Base-by-base conservation (phyloP, 2,888 invertebrate species). In the Nemoura dubitans region DNA sequence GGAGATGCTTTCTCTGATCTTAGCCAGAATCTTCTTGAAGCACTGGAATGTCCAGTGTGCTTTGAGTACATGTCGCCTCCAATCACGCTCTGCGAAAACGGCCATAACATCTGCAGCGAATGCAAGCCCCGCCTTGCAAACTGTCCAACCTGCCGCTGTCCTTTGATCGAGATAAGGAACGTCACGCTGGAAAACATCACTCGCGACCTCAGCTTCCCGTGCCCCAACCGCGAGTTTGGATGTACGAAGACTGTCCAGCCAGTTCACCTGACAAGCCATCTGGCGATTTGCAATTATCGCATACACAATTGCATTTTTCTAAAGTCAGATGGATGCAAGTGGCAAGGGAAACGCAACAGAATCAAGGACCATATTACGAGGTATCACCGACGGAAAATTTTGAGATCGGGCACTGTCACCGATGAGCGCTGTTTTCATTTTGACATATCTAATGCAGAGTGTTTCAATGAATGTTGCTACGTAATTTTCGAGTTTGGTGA, bases 1-100 rank as follows among this genome's bases (percentile, higher is more conserved):
- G n/a, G n/a, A 2, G 25, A 83, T n/a, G 1, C 43, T 3, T 36
- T 42, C n/a, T 27, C 81, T n/a, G 43, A 25, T 42, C 42, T 80
- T 0, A 81, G 59, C 25, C 36, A 82, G 59, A 86, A 80, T 43
- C 91, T 91, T 87, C 89, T 93, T 88, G 91, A 93, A 36, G 91
- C 92, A 0, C 91, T 94, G 89, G 94, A 94, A 90, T 94, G 94
- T 88, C 94, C 94, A 26, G 93, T 94, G 89, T 94, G 94, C 90
- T 91, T 94, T 89, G 94, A 94, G 90, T 93, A 93, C 91, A 94
- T 94, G 91, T 92, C 92, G 89, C 93, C 94, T 83, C 94, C 94
- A 29, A 93, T 94, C 88, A 92, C 93, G 87, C 94, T 94, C 90
- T 94, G 94, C 90, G 93, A 93, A 14, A 93, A 94, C 90, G 94